Conservation (phyloP, 2,113 vertebrate genomes). For the Pituophis catenifer region DNA sequence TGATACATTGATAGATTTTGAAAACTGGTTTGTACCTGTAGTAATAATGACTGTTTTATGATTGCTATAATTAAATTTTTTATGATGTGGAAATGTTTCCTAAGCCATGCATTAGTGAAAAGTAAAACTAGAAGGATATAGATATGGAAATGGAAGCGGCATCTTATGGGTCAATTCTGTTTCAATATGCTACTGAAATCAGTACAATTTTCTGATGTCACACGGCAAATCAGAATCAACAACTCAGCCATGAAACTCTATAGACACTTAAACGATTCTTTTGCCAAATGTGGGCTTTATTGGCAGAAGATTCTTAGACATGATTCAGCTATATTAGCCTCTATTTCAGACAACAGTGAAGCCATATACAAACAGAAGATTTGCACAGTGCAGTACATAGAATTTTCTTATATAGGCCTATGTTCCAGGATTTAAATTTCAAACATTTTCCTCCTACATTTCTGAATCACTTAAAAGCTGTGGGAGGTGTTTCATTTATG, state of each 20-base stretch:
- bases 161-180: slow-evolving; percentile 55
- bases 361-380: not conserved
- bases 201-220: slow-evolving; percentile 38
- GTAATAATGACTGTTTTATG: slow-evolving; percentile 24
- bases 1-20: slow-evolving; percentile 32
- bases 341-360: not conserved
- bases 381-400: not conserved
- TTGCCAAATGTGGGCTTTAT: not conserved
- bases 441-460: not conserved
- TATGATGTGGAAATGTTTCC: slow-evolving; percentile 43
- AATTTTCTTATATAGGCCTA: not conserved
- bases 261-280: not conserved
- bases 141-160: slow-evolving; percentile 7
- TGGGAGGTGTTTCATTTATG: not conserved
- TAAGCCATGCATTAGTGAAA: slow-evolving; percentile 47
- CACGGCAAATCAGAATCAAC: slow-evolving; percentile 47
- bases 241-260: not conserved
- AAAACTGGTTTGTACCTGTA: slow-evolving; percentile 28
- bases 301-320: not conserved
- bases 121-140: slow-evolving; percentile 59
- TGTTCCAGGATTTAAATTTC: not conserved
- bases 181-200: slow-evolving; percentile 46
- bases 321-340: not conserved
- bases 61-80: slow-evolving; percentile 57
- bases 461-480: not conserved